Conservation (phyloP, 2,113 vertebrate genomes). For the Rhinoderma darwinii region DNA sequence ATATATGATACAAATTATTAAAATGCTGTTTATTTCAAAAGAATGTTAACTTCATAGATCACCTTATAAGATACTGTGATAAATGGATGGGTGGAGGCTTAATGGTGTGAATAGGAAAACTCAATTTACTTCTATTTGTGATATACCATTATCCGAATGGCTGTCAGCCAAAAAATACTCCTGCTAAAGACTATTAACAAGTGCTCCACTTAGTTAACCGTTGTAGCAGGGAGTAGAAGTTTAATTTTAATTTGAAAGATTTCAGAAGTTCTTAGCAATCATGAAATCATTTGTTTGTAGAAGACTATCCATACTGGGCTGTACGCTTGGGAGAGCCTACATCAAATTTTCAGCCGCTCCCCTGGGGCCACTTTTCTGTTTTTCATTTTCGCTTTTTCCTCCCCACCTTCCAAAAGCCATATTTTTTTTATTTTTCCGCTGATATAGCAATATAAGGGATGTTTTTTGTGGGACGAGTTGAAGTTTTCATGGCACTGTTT, state of each 20-base stretch:
- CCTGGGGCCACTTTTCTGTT: no score
- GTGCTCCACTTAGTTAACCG: slow-evolving; percentile 25
- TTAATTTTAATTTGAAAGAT: slow-evolving; percentile 21
- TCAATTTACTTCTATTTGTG: slow-evolving; percentile 39
- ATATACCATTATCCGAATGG: slow-evolving; percentile 48
- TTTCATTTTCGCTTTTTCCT: no score
- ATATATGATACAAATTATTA: background rate
- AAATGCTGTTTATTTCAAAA: slow-evolving; percentile 11
- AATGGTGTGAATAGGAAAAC: slow-evolving; percentile 51
- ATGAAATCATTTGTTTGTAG: background rate
- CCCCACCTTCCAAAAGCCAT: no score
- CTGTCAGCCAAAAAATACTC: slow-evolving; percentile 44
- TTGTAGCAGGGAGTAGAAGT: slow-evolving; percentile 19
- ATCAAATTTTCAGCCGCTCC: no score
- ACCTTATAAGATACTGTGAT: background rate
- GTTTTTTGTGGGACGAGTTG: no score
- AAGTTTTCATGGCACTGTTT: no score
- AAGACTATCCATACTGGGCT: background rate
- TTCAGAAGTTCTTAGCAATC: background rate
- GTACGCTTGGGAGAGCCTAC: background rate
- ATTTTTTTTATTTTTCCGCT: no score
- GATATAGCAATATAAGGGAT: no score
- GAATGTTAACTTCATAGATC: slow-evolving; percentile 16
- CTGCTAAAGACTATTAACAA: slow-evolving; percentile 42
- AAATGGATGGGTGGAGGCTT: slow-evolving; percentile 40